Evolutionary conservation across 1,140 invertebrate genomes (phyloP), one percentile per base, ranked within the genome.

Genomic region (Nasonia giraulti): DNA sequence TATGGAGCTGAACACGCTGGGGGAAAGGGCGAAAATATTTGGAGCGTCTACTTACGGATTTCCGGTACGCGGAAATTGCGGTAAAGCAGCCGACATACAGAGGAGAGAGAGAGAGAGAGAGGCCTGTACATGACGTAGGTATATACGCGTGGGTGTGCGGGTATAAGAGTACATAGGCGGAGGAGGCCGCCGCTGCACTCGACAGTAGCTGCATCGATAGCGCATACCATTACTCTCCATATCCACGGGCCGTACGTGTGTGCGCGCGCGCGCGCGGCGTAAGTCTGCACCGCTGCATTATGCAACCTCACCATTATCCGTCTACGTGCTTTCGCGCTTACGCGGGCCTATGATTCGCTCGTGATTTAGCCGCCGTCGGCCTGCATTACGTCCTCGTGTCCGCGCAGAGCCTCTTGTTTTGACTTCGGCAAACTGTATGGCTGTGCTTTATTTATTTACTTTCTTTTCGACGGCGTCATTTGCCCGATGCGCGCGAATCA

Each of bases 271-370:
- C 27, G 37, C 37, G 8, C 17, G 10, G 74, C 37, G 37, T 75
- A n/a, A 40, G 20, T 75, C 37, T 40, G 74, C 31, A 44, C 8
- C 20, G 74, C 33, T 69, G 68, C 76, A 79, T 84, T 84, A 80
- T 80, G 68, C 69, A 71, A 84, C 44, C 66, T 84, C 77, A 31
- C 69, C 83, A 84, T 84, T 84, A 84, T 75, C 77, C 77, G 33
- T 75, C 44, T 75, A 75, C 68, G 82, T 79, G 66, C 66, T 27
- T 68, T 62, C 76, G 27, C 82, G 62, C 75, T 50, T 27, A 31
- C 76, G 55, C 47, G 14, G 50, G 62, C 27, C 80, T 23, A 27
- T 27, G 69, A 82, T 31, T 74, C 71, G 2, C 4, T 44, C 40
- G 31, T 66, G 81, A 82, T 76, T 82, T 76, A 23, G 71, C 23